phyloP scores from a whole-genome alignment of 2,113 vertebrate genomes.

The Hippocampus mohnikei region DNA sequence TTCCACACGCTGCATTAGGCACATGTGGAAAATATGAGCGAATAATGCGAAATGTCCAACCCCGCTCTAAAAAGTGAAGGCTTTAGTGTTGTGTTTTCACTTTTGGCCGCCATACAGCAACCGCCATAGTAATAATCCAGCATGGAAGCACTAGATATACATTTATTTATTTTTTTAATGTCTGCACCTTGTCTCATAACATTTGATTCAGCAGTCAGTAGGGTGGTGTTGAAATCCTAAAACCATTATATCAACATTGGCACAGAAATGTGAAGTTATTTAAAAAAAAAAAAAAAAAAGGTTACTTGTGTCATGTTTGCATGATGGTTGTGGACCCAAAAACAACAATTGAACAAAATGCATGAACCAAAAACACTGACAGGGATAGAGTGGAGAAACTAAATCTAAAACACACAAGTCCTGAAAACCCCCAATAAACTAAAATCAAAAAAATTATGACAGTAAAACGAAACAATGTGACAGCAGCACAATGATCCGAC shows the following conservation, averaged over 20 bases:
- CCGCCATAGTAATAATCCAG: neutral
- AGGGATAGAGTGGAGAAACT: no score
- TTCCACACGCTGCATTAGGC: neutral
- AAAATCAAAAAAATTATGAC: no score
- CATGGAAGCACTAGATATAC: neutral
- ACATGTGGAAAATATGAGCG: constrained; percentile 3
- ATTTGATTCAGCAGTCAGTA: neutral
- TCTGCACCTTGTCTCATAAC: neutral
- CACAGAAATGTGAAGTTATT: no score
- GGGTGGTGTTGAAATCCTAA: neutral
- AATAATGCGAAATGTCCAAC: neutral
- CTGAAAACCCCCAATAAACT: no score
- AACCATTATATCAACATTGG: neutral
- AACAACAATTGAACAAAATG: no score
- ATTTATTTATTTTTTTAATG: neutral
- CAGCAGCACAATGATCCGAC: no score
- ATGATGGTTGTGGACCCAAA: no score
- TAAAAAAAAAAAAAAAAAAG: no score
- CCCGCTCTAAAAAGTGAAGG: neutral
- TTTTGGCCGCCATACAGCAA: neutral
- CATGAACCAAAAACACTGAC: no score
- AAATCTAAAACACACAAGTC: no score
- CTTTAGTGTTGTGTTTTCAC: neutral
- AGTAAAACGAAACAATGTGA: no score
- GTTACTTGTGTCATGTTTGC: no score